Conservation (phyloP, 1,140 invertebrate genomes). For the Formica exsecta region DNA sequence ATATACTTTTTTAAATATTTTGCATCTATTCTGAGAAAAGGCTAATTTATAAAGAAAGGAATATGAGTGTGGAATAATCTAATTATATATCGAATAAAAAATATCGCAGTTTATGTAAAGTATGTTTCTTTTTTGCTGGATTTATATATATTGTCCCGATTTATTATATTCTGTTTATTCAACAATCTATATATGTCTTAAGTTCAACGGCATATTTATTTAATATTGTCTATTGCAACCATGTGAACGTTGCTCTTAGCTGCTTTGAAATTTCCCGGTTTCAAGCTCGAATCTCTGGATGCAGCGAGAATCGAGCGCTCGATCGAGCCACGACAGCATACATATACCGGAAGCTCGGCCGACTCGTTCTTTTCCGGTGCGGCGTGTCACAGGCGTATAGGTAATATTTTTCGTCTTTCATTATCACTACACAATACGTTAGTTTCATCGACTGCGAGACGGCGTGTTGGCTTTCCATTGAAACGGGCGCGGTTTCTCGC, state of each 20-base stretch:
- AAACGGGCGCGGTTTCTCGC: slow-evolving; percentile 59
- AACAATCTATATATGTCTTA: no score
- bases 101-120: neutral
- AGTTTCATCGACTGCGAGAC: slow-evolving; percentile 67
- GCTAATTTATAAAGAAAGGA: neutral
- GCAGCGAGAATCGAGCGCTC: slow-evolving; percentile 44
- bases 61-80: neutral
- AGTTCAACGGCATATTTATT: no score
- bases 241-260: no score
- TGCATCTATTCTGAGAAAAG: neutral
- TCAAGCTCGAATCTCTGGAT: slow-evolving; percentile 29
- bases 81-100: neutral
- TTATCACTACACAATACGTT: slow-evolving; percentile 70
- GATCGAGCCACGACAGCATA: slow-evolving; percentile 32
- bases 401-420: slow-evolving; percentile 80
- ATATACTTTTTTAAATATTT: neutral
- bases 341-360: slow-evolving; percentile 39
- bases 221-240: no score
- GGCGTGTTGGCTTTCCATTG: slow-evolving; percentile 71
- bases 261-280: neutral
- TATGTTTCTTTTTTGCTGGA: neutral
- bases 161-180: no score
- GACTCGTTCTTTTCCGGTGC: slow-evolving; percentile 80
- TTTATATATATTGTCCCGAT: neutral
- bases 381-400: slow-evolving; percentile 74